Conservation (phyloP, 2,888 invertebrate species). For the Dasysyrphus tricinctus region DNA sequence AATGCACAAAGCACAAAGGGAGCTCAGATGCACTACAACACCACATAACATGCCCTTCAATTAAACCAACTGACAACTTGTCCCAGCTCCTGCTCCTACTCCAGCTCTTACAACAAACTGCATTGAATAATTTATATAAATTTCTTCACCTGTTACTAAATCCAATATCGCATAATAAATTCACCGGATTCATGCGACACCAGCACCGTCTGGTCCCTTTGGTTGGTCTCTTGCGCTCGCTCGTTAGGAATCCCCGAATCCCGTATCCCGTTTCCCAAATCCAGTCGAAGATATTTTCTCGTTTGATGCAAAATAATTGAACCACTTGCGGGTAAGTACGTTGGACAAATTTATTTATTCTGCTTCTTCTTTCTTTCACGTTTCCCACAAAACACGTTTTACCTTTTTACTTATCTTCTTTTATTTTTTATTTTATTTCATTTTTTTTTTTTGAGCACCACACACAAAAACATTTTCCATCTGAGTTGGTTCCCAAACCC, state of each 20-base stretch:
- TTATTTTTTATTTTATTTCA: conserved; percentile 37
- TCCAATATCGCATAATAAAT: conserved; percentile 69
- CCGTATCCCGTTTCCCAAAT: conserved; percentile 2
- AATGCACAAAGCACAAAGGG: conserved; percentile 21
- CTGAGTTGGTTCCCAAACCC: conserved; percentile 70
- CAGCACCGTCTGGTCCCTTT: conserved; percentile 3
- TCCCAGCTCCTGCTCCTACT: conserved; percentile 11
- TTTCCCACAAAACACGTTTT: conserved; percentile 74
- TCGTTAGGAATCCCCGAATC: conserved; percentile 27
- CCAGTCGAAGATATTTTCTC: conserved; percentile 50
- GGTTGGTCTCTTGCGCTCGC: conserved; percentile 30
- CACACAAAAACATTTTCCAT: conserved; percentile 67
- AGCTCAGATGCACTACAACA: conserved; percentile 2
- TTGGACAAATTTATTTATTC: conserved; percentile 65
- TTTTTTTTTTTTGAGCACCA: conserved; percentile 47
- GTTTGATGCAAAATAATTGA: conserved; percentile 73
- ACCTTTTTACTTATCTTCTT: conserved; percentile 69
- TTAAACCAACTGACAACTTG: conserved; percentile 33
- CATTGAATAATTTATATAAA: conserved; percentile 56
- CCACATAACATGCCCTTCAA: conserved; percentile 26
- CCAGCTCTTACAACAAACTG: not conserved
- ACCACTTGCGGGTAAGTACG: conserved; percentile 68
- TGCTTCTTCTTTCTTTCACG: conserved; percentile 62
- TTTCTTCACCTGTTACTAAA: conserved; percentile 69
- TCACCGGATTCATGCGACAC: conserved; percentile 44